These are phyloP conservation scores for Lutraria lutraria DNA, from an alignment of 2,888 invertebrate genomes.

Conservation along the genomic window DNA sequence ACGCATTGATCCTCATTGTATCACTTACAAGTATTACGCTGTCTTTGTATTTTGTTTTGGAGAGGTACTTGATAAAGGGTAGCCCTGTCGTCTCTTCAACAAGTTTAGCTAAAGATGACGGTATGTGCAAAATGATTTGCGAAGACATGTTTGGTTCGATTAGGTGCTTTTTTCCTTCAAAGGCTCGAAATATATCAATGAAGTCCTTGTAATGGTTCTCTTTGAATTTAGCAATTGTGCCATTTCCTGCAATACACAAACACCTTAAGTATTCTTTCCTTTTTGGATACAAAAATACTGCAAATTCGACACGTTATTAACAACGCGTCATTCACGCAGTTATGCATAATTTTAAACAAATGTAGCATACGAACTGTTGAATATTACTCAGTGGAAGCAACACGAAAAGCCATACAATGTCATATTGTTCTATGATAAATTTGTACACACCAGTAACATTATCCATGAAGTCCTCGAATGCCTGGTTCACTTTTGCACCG, in stretches of 20 bases:
- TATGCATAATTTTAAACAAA: too few relatives aligned
- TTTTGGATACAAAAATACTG: too few relatives aligned
- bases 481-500: neutral
- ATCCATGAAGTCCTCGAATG: too few relatives aligned
- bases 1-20: conserved; percentile 37
- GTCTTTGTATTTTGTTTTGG: neutral
- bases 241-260: too few relatives aligned
- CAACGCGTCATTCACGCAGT: too few relatives aligned
- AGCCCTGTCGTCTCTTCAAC: conserved; percentile 4
- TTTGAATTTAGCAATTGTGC: neutral
- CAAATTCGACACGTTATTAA: too few relatives aligned
- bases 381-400: too few relatives aligned
- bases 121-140: conserved; percentile 29
- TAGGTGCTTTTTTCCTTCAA: conserved; percentile 50
- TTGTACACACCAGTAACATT: too few relatives aligned
- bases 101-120: conserved; percentile 7
- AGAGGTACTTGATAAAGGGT: neutral
- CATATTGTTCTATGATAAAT: too few relatives aligned
- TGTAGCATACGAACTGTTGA: too few relatives aligned
- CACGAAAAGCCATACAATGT: too few relatives aligned
- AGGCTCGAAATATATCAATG: conserved; percentile 34
- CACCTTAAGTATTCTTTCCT: too few relatives aligned
- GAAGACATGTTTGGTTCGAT: conserved; percentile 25
- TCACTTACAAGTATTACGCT: conserved; percentile 10
- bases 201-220: conserved; percentile 42